Base-by-base conservation (phyloP, 35 echinoderm and acorn worm species). In the Apostichopus japonicus region DNA sequence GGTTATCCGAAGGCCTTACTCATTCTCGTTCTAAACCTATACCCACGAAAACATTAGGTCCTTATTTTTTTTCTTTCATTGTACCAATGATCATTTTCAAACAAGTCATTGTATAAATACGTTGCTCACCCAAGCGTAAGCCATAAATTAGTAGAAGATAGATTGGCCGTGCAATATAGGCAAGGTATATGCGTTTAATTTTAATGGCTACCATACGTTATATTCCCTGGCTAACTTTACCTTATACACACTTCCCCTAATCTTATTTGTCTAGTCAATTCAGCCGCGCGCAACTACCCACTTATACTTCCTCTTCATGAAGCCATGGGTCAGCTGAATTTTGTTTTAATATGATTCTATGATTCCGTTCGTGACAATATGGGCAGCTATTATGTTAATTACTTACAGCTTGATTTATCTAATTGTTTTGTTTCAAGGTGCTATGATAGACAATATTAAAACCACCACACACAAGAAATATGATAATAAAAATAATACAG, bases 281-380 rank as follows among this genome's bases (percentile, higher is more conserved):
- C 79, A 83, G 8, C 79, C 79, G 54, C 24, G 51, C 44, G n/a
- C 24, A 54, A 83, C 8, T 55, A 83, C 51, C 79, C 54, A 83
- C 21, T 83, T 10, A 53, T n/a, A 44, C 79, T 83, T 83, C 79
- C 79, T 33, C 19, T 52, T 3, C 16, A 24, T 15, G 9, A 83
- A 83, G 79, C 79, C 17, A 54, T 54, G 17, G 79, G 79, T 83
- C 79, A 83, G 19, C 54, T 17, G 51, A 54, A 83, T 14, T 55
- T 79, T 83, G 33, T 44, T 44, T 83, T 83, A 55, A 83, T 83
- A 83, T 44, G 33, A 44, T 44, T 44, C 33, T 44, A 44, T 53
- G n/a, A 83, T 53, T 54, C 33, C 79, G 44, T 83, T 83, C 79
- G 79, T 83, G 79, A 83, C 79, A 83, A 83, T 83, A 33, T 52